These are phyloP conservation scores for Spodoptera exigua DNA, from an alignment of 2,888 invertebrate genomes.

Conservation along the genomic window DNA sequence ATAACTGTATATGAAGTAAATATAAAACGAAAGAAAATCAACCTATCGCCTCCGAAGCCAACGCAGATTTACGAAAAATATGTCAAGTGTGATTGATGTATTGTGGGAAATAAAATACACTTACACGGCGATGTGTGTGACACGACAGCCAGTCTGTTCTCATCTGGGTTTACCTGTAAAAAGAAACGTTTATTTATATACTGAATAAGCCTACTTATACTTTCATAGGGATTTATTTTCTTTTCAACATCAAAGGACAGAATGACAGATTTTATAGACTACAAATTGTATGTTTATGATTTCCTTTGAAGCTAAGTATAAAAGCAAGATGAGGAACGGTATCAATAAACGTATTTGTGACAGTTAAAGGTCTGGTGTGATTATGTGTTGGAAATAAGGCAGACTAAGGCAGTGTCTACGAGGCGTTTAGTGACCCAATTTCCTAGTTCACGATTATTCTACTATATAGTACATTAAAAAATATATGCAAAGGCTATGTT, in stretches of 20 bases:
- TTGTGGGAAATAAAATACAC: slow-evolving; percentile 66
- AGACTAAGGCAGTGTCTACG: slow-evolving; percentile 13
- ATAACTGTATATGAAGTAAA: slow-evolving; percentile 41
- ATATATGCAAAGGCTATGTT: slow-evolving; percentile 8
- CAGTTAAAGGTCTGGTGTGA: slow-evolving; percentile 12
- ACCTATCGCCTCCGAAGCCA: slow-evolving; percentile 55
- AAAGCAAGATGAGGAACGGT: slow-evolving; percentile 18
- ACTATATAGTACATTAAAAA: slow-evolving; percentile 2
- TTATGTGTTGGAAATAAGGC: slow-evolving; percentile 28
- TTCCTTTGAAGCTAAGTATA: slow-evolving; percentile 19
- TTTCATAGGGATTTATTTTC: slow-evolving; percentile 37
- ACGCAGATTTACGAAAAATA: slow-evolving; percentile 55
- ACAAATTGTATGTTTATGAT: slow-evolving; percentile 36
- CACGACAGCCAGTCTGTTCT: slow-evolving; percentile 81
- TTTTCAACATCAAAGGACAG: slow-evolving; percentile 36
- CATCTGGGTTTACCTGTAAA: slow-evolving; percentile 84
- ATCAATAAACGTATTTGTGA: slow-evolving; percentile 19
- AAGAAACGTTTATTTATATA: slow-evolving; percentile 52
- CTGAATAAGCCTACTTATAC: slow-evolving; percentile 42
- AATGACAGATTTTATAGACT: slow-evolving; percentile 34
- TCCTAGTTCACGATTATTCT: slow-evolving; percentile 19
- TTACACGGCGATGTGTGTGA: slow-evolving; percentile 85
- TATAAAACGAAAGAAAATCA: slow-evolving; percentile 53
- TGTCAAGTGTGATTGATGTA: slow-evolving; percentile 73
- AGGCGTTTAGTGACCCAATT: slow-evolving; percentile 39